Conservation (phyloP, 2,113 vertebrate species). For the Callipepla californica region DNA sequence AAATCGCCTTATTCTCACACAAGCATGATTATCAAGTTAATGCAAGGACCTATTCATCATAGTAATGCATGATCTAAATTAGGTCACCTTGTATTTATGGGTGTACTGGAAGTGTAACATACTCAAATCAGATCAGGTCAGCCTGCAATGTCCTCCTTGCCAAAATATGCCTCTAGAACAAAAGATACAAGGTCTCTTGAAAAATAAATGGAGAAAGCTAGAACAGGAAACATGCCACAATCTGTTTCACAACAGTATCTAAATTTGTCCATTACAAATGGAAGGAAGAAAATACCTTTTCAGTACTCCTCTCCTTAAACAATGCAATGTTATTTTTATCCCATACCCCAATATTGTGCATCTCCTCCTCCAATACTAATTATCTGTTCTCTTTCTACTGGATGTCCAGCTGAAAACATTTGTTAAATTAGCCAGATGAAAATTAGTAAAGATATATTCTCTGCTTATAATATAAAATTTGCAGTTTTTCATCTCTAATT, state of each 20-base stretch:
- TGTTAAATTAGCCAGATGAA: neutral
- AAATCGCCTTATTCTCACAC: neutral
- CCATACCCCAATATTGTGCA: neutral
- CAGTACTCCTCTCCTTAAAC: neutral
- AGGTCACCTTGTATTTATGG: slow-evolving; percentile 44
- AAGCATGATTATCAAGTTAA: neutral
- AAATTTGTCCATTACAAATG: neutral
- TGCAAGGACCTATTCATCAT: neutral
- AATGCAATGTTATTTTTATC: neutral
- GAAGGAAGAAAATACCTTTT: neutral
- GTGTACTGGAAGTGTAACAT: neutral
- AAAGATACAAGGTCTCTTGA: neutral
- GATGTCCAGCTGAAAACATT: neutral
- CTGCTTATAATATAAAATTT: neutral
- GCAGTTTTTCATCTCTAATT: neutral
- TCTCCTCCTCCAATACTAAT: neutral
- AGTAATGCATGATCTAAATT: neutral
- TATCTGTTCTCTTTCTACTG: neutral
- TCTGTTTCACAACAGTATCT: neutral
- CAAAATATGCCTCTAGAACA: neutral
- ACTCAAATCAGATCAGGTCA: slow-evolving; percentile 63
- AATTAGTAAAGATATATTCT: neutral
- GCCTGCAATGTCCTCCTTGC: neutral
- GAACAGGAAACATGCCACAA: neutral
- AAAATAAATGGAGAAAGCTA: neutral